Base-by-base conservation (phyloP, 2,113 vertebrate species). In the Larimichthys crocea region DNA sequence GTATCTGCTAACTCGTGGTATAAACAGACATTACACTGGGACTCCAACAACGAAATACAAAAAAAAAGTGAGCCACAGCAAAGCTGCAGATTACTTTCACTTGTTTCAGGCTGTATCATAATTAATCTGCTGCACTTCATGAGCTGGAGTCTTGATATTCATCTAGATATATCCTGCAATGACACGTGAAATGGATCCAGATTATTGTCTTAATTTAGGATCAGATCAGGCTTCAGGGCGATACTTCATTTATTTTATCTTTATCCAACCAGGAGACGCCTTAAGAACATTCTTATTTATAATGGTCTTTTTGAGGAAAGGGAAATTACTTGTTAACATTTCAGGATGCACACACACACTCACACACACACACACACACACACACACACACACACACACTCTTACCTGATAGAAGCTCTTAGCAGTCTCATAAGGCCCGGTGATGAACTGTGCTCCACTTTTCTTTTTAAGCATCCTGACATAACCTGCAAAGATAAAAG, bases 401-500 rank as follows among this genome's bases (percentile, higher is more conserved):
- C 71, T n/a, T 80, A 88, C 80, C 77, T 46, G 40, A 76, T 10
- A 40, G 68, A 8, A 85, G 20, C 40, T 55, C 35, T 48, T 63
- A 17, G 64, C 49, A 0, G 9, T 74, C 59, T 78, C 61, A 65
- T 60, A 12, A 1, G 53, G 14, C 16, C 24, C 20, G 49, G 31
- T 56, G 66, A 61, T 86, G 75, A 76, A 71, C 55, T 57, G 42
- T 55, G 50, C 1, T 8, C 49, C 50, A 62, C 49, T 60, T 70
- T 71, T 19, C 48, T 76, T 74, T 24, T 61, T 63, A 14, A 52
- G n/a, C 16, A 69, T 31, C 40, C 63, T 57, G 35, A 74, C 56
- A 85, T 79, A 84, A 71, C 84, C 76, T 91, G 76, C 49, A 82
- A 72, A 84, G 52, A 59, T 3, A 29, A 53, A 62, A 61, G 2